phyloP scores from a whole-genome alignment of 1,140 invertebrate species.

The Aphis craccivora region DNA sequence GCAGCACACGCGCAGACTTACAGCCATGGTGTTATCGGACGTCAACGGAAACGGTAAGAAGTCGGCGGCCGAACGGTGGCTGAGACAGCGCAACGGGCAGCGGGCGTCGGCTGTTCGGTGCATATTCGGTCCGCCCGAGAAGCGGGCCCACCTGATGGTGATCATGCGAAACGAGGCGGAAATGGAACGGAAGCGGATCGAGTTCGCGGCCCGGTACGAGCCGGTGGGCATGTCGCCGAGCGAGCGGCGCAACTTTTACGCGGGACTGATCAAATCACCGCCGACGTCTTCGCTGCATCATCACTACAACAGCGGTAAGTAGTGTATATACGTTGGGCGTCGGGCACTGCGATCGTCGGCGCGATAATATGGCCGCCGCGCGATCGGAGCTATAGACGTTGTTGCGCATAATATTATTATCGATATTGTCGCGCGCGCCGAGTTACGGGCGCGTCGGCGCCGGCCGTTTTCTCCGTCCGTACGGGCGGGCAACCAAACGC shows the following conservation, averaged over 20 bases:
- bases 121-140: slow-evolving; percentile 51
- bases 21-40: slow-evolving; percentile 28
- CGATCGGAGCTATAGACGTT: background rate
- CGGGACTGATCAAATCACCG: background rate
- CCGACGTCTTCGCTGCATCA: background rate
- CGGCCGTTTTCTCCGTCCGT: background rate
- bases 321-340: background rate
- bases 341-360: background rate
- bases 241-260: slow-evolving; percentile 38
- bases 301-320: background rate
- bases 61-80: slow-evolving; percentile 37
- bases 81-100: slow-evolving; percentile 40
- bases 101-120: slow-evolving; percentile 23
- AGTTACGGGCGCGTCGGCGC: background rate
- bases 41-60: slow-evolving; percentile 27
- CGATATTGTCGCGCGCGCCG: too few relatives aligned
- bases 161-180: slow-evolving; percentile 43
- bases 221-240: slow-evolving; percentile 21
- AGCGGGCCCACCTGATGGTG: slow-evolving; percentile 19
- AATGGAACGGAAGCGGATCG: slow-evolving; percentile 36
- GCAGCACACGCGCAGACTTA: too few relatives aligned
- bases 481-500: background rate
- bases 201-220: slow-evolving; percentile 46
- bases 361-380: background rate
- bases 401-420: too few relatives aligned